These are phyloP conservation scores for Psittacula derbiana DNA, from an alignment of 2,797 vertebrate genomes.

Conservation along the genomic window DNA sequence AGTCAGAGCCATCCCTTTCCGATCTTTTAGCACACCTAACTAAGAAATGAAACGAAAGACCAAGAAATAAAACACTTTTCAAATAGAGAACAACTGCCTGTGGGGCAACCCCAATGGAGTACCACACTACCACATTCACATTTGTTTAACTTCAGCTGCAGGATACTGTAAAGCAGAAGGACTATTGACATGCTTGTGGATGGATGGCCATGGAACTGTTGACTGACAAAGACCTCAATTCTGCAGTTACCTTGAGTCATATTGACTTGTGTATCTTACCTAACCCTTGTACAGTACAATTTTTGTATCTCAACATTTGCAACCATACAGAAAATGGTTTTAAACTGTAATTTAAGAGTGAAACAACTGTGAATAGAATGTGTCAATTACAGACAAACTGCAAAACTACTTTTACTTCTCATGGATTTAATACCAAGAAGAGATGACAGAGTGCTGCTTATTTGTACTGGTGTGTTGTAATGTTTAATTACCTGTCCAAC, in stretches of 20 bases:
- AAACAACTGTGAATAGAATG: neutral
- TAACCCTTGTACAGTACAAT: conserved; percentile 61
- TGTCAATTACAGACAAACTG: neutral
- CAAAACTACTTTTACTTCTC: neutral
- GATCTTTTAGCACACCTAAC: neutral
- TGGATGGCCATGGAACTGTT: neutral
- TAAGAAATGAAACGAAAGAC: neutral
- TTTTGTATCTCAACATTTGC: conserved; percentile 58
- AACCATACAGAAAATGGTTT: neutral
- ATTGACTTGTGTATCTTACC: conserved; percentile 80
- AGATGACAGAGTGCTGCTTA: neutral
- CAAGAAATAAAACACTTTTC: neutral
- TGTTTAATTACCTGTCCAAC: neutral
- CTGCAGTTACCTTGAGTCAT: conserved; percentile 79
- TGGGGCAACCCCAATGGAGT: neutral
- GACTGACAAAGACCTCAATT: neutral
- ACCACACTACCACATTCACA: neutral
- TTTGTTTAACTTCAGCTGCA: neutral
- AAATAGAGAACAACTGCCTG: neutral
- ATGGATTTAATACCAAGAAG: neutral
- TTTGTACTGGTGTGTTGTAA: neutral
- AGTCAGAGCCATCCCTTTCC: neutral
- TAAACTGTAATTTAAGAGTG: neutral
- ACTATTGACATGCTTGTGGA: neutral
- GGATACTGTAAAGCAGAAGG: neutral